These are phyloP conservation scores for Dendrophyllia cribrosa DNA, from an alignment of 64 coral and sea anemone species.

Conservation along the genomic window DNA sequence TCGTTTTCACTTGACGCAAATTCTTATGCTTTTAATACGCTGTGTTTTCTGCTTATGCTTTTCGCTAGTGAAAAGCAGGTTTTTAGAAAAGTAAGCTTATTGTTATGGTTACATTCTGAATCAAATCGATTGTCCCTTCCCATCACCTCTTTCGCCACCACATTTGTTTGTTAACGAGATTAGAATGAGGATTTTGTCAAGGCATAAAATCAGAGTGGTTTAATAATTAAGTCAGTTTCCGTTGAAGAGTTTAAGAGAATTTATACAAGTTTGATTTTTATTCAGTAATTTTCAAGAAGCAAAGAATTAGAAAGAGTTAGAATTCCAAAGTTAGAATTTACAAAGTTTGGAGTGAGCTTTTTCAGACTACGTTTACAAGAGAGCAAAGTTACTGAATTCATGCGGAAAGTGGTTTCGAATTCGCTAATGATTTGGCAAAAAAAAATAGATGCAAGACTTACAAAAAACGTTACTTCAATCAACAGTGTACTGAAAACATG, in stretches of 20 bases:
- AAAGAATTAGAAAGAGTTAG: conserved; percentile 4
- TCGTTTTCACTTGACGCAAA: too few relatives aligned
- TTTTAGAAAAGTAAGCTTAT: too few relatives aligned
- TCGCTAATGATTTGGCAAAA: too few relatives aligned
- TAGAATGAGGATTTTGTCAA: background rate
- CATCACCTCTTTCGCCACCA: conserved; percentile 6
- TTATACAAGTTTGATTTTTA: background rate
- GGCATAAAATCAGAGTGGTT: background rate
- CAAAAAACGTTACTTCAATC: too few relatives aligned
- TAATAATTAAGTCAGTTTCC: background rate
- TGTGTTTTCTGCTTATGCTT: too few relatives aligned
- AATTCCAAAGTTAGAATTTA: background rate
- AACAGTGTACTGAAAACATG: too few relatives aligned
- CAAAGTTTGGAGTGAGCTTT: background rate
- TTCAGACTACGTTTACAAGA: conserved; percentile 45
- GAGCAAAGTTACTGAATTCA: conserved; percentile 5
- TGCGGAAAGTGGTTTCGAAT: too few relatives aligned
- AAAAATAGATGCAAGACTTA: too few relatives aligned
- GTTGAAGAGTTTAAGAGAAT: too few relatives aligned
- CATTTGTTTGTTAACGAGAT: background rate
- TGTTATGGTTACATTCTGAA: too few relatives aligned
- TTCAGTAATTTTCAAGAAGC: background rate
- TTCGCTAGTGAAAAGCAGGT: too few relatives aligned
- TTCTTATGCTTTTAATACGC: too few relatives aligned
- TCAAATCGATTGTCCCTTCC: background rate